Base-by-base conservation (phyloP, 2,797 vertebrate species). In the Sebastes oblongus region DNA sequence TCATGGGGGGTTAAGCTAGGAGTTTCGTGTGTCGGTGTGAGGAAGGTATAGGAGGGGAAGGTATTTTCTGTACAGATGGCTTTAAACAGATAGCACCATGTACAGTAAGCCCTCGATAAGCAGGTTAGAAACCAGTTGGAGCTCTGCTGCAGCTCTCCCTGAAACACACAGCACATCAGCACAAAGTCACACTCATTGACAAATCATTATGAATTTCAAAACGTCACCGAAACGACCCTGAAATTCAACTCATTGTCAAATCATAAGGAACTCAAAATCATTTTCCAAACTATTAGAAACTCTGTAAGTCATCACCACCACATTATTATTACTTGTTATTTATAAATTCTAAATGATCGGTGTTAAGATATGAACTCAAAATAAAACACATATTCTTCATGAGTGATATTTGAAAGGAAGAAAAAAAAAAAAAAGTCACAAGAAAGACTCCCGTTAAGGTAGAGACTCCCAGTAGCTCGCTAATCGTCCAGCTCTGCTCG, bases 1-100 rank as follows among this genome's bases (percentile, higher is more conserved):
- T 72, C 12, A 4, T 30, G 20, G 50, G 68, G 68, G 42, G 20
- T 61, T 46, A 72, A 86, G 11, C 22, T 39, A 55, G 60, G 60
- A 56, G 59, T 50, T 71, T 71, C 5, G 22, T 62, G 52, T 29
- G 71, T 81, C 27, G 32, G 54, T 66, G 30, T 75, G 6, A 72
- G 71, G 79, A 76, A 75, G 78, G 85, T 77, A 56, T 50, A 65
- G 22, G 34, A 42, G 62, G 36, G 62, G 62, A 42, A 65, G 62
- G 62, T 66, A 66, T 67, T 77, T 65, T 92, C 92, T 94, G 92
- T 95, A 93, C 93, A 95, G 88, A 95, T 95, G 94, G 94, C 94
- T 95, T 95, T 86, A 83, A 84, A 92, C 89, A 90, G 73, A 70
- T 95, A 95, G 94, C 94, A 95, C 94, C 94, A 75, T 93, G 90